Evolutionary conservation across 2,888 invertebrate species (phyloP).

Genomic region (Perizoma flavofasciatum): DNA sequence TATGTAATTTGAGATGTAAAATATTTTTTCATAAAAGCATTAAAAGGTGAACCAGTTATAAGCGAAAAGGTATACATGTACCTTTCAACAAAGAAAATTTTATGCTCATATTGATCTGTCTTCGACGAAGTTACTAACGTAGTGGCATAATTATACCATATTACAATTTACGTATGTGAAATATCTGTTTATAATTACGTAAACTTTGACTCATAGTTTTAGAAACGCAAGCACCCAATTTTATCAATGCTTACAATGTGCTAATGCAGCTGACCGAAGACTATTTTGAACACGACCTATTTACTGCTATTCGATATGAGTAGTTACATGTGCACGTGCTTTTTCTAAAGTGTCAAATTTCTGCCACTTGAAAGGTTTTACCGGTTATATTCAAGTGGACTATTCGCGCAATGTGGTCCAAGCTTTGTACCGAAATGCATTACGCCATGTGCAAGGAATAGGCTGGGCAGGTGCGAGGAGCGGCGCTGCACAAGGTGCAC

Average conservation of each 20-base stretch:
- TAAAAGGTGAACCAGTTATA: background rate
- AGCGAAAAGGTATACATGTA: background rate
- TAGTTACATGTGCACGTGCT: slow-evolving; percentile 31
- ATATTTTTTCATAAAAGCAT: slow-evolving; percentile 3
- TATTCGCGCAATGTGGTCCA: slow-evolving; percentile 57
- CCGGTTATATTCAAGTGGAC: slow-evolving; percentile 36
- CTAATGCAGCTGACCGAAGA: slow-evolving; percentile 19
- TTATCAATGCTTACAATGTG: slow-evolving; percentile 20
- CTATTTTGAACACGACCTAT: slow-evolving; percentile 33
- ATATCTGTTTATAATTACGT: slow-evolving; percentile 23
- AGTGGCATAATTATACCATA: no score
- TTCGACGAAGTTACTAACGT: slow-evolving; percentile 13
- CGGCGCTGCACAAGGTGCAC: slow-evolving; percentile 68
- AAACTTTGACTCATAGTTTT: slow-evolving; percentile 32
- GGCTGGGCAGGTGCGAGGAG: slow-evolving; percentile 71
- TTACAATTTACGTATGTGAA: slow-evolving; percentile 1
- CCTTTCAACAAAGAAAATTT: background rate
- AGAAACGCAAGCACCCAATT: slow-evolving; percentile 18
- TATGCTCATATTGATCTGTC: slow-evolving; percentile 18
- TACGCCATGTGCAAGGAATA: slow-evolving; percentile 74
- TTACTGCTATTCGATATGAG: slow-evolving; percentile 35
- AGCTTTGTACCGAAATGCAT: slow-evolving; percentile 66
- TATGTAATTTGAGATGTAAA: slow-evolving; percentile 29
- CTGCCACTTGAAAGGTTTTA: slow-evolving; percentile 47
- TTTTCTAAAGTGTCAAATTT: slow-evolving; percentile 35